Percentiles rank a stretch among this genome's conserved stretches.
Conservation (phyloP, 2,797 vertebrate species). For the Sarcophilus harrisii region DNA sequence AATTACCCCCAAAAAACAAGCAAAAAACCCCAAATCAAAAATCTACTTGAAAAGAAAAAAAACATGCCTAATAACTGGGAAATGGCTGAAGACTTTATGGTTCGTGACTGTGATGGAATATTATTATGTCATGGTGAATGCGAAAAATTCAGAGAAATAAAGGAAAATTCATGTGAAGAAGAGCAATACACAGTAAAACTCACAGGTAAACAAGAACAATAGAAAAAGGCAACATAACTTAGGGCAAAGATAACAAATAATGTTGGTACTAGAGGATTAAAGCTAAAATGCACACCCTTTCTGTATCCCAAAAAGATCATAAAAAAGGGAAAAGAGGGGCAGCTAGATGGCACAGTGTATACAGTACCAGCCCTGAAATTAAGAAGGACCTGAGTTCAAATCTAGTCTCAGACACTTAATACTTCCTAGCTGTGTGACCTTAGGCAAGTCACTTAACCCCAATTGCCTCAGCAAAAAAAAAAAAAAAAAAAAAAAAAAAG, state of each 20-base stretch:
- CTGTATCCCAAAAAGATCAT: neutral
- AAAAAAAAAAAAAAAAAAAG: too few species aligned
- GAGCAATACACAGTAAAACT: neutral
- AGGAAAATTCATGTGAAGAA: neutral
- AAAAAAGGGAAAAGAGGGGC: too few species aligned
- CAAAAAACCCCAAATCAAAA: neutral
- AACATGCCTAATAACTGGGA: neutral
- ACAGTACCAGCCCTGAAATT: too few species aligned
- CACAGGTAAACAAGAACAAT: neutral
- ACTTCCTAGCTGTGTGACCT: too few species aligned
- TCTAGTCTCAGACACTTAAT: too few species aligned
- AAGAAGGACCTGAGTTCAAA: too few species aligned
- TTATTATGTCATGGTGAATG: neutral
- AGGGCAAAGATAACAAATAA: neutral
- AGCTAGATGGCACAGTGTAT: too few species aligned
- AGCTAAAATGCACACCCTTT: neutral
- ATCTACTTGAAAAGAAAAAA: neutral
- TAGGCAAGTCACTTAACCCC: too few species aligned
- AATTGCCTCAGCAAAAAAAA: too few species aligned
- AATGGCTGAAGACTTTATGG: neutral
- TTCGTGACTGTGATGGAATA: neutral
- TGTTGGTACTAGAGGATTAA: neutral
- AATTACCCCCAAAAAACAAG: neutral
- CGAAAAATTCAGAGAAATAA: neutral
- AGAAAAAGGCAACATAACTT: neutral